Evolutionary conservation across 2,888 invertebrate species (phyloP).

Genomic region (Tribolium freemani): DNA sequence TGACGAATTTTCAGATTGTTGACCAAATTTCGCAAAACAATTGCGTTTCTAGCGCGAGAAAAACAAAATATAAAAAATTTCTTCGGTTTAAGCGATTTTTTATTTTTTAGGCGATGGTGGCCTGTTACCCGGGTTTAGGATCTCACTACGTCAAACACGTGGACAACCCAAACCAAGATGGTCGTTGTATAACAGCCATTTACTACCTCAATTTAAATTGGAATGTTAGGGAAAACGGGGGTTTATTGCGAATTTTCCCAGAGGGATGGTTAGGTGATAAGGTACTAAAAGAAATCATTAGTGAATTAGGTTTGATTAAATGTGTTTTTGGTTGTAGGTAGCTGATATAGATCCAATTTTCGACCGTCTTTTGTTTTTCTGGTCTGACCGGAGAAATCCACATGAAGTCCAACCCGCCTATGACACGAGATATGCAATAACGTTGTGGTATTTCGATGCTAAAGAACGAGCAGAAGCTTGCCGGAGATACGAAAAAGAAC

Average conservation of each 20-base stretch:
- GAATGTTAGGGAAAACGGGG: slow-evolving; percentile 88
- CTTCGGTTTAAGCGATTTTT: too few relatives aligned
- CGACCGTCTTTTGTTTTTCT: slow-evolving; percentile 95
- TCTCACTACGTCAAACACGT: slow-evolving; percentile 97
- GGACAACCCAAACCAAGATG: slow-evolving; percentile 97
- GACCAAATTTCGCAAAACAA: too few relatives aligned
- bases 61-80: too few relatives aligned
- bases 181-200: slow-evolving; percentile 96
- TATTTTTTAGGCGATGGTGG: slow-evolving; percentile 91
- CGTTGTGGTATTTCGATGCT: slow-evolving; percentile 93
- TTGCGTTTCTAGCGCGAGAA: too few relatives aligned
- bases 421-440: slow-evolving; percentile 91
- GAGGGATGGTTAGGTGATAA: slow-evolving; percentile 82
- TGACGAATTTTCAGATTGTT: too few relatives aligned
- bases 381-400: slow-evolving; percentile 97
- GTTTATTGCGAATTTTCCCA: slow-evolving; percentile 92
- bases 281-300: slow-evolving; percentile 65
- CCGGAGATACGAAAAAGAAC: slow-evolving; percentile 72
- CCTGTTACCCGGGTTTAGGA: slow-evolving; percentile 96
- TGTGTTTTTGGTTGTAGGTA: slow-evolving; percentile 60
- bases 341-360: slow-evolving; percentile 95
- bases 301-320: background rate
- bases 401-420: slow-evolving; percentile 96
- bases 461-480: slow-evolving; percentile 84
- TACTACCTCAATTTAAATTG: slow-evolving; percentile 97